phyloP scores from a whole-genome alignment of 1,140 invertebrate genomes.

The Drosophila prosaltans region DNA sequence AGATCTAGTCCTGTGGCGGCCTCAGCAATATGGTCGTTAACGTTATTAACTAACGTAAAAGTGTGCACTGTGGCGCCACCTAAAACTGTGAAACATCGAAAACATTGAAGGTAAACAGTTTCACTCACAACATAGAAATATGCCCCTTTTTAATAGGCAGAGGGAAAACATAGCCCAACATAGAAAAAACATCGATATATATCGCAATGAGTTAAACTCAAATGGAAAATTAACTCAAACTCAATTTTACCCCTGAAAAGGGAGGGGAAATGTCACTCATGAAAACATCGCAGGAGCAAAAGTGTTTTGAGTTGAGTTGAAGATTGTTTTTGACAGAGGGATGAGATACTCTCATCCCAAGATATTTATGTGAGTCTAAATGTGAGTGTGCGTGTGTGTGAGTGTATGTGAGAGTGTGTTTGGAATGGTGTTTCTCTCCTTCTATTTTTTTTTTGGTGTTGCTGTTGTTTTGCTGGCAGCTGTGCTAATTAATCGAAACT shows the following conservation, averaged over 20 bases:
- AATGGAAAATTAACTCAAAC: slow-evolving; percentile 31
- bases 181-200: background rate
- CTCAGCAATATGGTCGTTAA: slow-evolving; percentile 4
- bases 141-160: background rate
- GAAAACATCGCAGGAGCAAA: slow-evolving; percentile 16
- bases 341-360: background rate
- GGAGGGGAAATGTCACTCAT: slow-evolving; percentile 1
- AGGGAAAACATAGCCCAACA: slow-evolving; percentile 7
- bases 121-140: background rate
- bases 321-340: background rate
- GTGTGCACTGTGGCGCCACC: background rate
- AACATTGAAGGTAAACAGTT: background rate
- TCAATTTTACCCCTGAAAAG: slow-evolving; percentile 23
- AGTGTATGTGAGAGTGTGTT: background rate
- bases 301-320: background rate
- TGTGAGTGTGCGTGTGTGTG: background rate
- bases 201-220: slow-evolving; percentile 40
- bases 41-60: background rate
- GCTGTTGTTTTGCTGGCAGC: slow-evolving; percentile 29
- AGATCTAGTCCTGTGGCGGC: slow-evolving; percentile 15
- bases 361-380: slow-evolving; percentile 9
- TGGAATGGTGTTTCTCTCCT: background rate
- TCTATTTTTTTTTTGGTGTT: background rate
- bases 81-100: slow-evolving; percentile 36
- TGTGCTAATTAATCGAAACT: slow-evolving; percentile 70